Evolutionary conservation across 2,113 vertebrate genomes (phyloP).

Genomic region (Lutjanus erythropterus): DNA sequence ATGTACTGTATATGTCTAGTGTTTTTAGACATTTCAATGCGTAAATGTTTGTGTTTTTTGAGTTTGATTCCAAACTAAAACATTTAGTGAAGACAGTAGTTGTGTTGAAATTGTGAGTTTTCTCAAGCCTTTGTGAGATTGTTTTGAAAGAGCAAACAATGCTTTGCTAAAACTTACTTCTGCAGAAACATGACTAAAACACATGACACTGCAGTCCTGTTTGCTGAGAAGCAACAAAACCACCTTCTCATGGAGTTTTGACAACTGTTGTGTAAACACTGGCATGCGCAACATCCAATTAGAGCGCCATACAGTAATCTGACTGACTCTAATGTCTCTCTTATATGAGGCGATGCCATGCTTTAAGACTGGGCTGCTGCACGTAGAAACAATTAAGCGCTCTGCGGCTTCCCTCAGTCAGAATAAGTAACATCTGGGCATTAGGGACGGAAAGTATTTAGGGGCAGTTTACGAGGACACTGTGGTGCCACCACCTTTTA

Average conservation of each 20-base stretch:
- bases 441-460: slow-evolving; percentile 38
- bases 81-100: too few relatives aligned
- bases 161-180: background rate
- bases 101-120: too few relatives aligned
- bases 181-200: background rate
- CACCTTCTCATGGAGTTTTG: background rate
- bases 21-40: too few relatives aligned
- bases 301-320: background rate
- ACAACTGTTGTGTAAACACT: slow-evolving; percentile 11
- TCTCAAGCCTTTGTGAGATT: too few relatives aligned
- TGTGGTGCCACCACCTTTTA: slow-evolving; percentile 38
- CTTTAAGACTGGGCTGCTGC: slow-evolving; percentile 10
- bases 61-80: too few relatives aligned
- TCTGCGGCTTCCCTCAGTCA: slow-evolving; percentile 38
- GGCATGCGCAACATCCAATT: slow-evolving; percentile 24
- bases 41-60: too few relatives aligned
- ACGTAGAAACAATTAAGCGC: slow-evolving; percentile 27
- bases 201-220: slow-evolving; percentile 9
- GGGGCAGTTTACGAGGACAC: slow-evolving; percentile 25
- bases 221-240: background rate
- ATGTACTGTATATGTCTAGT: too few relatives aligned
- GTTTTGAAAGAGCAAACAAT: too few relatives aligned
- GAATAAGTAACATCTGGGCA: slow-evolving; percentile 43
- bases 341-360: slow-evolving; percentile 19
- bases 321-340: slow-evolving; percentile 27